Conservation (phyloP, 2,888 invertebrate species). For the Polietes domitor region DNA sequence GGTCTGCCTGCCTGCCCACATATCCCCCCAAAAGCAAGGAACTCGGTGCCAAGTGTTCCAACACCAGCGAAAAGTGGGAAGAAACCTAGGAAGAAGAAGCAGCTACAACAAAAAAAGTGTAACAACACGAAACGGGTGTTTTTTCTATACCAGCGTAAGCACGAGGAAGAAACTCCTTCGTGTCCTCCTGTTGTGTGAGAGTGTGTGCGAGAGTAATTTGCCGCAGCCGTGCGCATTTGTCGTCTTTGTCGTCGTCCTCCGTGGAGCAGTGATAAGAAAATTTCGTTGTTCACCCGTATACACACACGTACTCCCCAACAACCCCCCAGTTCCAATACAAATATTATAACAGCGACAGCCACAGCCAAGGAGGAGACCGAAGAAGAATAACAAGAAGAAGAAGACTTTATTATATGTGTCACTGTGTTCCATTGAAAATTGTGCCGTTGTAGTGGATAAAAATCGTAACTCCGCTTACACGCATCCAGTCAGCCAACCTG, state of each 20-base stretch:
- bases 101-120: not conserved
- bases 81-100: not conserved
- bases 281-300: slow-evolving; percentile 8
- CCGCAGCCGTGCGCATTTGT: slow-evolving; percentile 59
- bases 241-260: slow-evolving; percentile 12
- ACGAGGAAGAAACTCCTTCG: slow-evolving; percentile 29
- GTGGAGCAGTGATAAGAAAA: slow-evolving; percentile 13
- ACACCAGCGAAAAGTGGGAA: slow-evolving; percentile 1
- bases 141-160: not conserved
- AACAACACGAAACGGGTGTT: slow-evolving; percentile 15
- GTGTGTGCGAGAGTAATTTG: slow-evolving; percentile 42
- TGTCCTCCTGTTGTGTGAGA: not conserved
- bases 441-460: slow-evolving; percentile 16
- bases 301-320: not conserved
- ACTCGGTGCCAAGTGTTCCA: not conserved
- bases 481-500: not conserved
- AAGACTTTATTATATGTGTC: slow-evolving; percentile 26
- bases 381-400: not conserved
- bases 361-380: not conserved
- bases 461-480: not conserved
- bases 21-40: not conserved
- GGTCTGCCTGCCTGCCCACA: slow-evolving; percentile 16
- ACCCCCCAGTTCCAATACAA: too few relatives aligned
- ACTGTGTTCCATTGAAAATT: slow-evolving; percentile 30
- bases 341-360: too few relatives aligned